These are phyloP conservation scores for Synergus umbraculus DNA, from an alignment of 2,888 invertebrate genomes.

Conservation along the genomic window DNA sequence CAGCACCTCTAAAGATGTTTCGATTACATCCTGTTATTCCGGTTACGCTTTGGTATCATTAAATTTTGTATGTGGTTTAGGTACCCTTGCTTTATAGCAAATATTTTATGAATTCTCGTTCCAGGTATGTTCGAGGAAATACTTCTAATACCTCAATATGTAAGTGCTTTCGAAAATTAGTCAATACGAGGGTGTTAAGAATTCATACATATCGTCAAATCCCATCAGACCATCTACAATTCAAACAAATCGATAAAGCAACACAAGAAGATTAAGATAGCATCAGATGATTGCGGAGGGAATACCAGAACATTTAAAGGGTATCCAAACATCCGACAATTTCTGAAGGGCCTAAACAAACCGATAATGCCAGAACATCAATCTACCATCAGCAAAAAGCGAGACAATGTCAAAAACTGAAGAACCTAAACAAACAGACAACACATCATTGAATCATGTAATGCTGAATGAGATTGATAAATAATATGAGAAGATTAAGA, in stretches of 20 bases:
- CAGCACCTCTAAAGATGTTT: background rate
- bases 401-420: background rate
- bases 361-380: background rate
- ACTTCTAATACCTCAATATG: background rate
- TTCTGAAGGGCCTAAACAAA: background rate
- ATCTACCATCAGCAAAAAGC: background rate
- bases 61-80: background rate
- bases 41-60: background rate
- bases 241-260: too few relatives aligned
- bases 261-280: too few relatives aligned
- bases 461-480: background rate
- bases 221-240: too few relatives aligned
- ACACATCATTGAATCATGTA: background rate
- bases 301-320: too few relatives aligned
- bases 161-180: background rate
- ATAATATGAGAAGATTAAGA: background rate
- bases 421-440: background rate
- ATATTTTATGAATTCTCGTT: background rate
- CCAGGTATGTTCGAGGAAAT: background rate
- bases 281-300: background rate
- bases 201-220: background rate
- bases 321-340: background rate
- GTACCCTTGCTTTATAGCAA: background rate
- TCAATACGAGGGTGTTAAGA: background rate
- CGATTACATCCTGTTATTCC: conserved; percentile 3